Evolutionary conservation across 2,888 invertebrate species (phyloP).

Genomic region (Dascillus cervinus): DNA sequence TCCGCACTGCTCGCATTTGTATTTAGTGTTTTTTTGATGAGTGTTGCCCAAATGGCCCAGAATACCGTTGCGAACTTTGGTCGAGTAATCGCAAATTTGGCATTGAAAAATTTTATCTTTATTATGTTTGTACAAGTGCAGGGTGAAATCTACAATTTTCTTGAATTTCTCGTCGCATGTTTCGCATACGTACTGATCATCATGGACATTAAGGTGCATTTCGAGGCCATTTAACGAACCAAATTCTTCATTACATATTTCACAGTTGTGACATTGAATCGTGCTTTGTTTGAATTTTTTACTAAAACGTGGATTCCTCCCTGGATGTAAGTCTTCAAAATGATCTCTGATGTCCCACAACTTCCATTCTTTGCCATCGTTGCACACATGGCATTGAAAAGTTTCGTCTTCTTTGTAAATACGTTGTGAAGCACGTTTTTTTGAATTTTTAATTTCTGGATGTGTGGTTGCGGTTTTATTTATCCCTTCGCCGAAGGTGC

Average conservation of each 20-base stretch:
- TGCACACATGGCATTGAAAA: too few species aligned
- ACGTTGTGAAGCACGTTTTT: too few species aligned
- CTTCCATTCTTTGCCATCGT: too few species aligned
- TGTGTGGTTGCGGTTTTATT: too few species aligned
- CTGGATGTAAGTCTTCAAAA: too few species aligned
- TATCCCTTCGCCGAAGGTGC: too few species aligned
- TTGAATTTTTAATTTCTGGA: too few species aligned
- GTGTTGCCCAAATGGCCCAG: background rate
- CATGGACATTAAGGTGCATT: constrained; percentile 10
- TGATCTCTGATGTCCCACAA: too few species aligned
- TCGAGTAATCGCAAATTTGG: constrained; percentile 6
- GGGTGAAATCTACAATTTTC: constrained; percentile 14
- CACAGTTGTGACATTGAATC: too few species aligned
- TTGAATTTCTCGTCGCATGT: constrained; percentile 15
- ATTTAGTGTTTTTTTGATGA: constrained; percentile 4
- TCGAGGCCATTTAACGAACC: constrained; percentile 4
- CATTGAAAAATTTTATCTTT: constrained; percentile 6
- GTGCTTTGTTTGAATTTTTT: too few species aligned
- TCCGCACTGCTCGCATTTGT: constrained; percentile 6
- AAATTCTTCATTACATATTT: constrained; percentile 12
- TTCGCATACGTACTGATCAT: constrained; percentile 13
- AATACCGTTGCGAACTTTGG: background rate
- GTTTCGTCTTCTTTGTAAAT: too few species aligned
- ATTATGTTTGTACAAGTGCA: constrained; percentile 13
- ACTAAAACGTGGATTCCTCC: too few species aligned